Evolutionary conservation across 1,140 invertebrate species (phyloP).

Genomic region (Branchinecta lindahli): DNA sequence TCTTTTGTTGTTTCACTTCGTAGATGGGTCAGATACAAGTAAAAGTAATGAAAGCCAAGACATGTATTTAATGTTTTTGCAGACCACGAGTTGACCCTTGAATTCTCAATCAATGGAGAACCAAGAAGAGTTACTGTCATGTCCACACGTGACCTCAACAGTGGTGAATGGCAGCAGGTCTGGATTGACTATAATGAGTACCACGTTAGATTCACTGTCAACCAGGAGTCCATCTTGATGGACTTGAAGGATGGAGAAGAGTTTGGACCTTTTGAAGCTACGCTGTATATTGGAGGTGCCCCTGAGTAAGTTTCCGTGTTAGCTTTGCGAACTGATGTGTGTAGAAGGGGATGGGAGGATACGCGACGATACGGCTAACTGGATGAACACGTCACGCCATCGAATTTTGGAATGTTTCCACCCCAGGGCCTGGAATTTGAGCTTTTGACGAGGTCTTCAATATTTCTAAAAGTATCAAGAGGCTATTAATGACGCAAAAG

Average conservation of each 20-base stretch:
- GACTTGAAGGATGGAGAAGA: conserved; percentile 66
- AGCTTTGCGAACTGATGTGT: conserved; percentile 14
- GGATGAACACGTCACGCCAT: too few relatives aligned
- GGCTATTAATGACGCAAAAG: too few relatives aligned
- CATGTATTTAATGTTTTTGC: conserved; percentile 24
- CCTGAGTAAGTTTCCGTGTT: conserved; percentile 47
- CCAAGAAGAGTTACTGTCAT: conserved; percentile 60
- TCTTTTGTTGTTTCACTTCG: too few relatives aligned
- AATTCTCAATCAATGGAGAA: conserved; percentile 68
- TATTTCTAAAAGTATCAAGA: too few relatives aligned
- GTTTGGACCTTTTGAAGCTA: conserved; percentile 78
- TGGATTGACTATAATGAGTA: conserved; percentile 81
- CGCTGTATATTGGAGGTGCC: conserved; percentile 79
- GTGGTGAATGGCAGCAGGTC: conserved; percentile 86
- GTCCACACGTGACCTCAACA: conserved; percentile 61
- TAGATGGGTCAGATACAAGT: too few relatives aligned
- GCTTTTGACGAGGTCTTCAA: too few relatives aligned
- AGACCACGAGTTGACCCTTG: conserved; percentile 72
- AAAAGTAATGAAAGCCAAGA: too few relatives aligned
- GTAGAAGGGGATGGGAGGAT: too few relatives aligned
- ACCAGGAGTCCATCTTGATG: conserved; percentile 70
- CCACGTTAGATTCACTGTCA: conserved; percentile 84
- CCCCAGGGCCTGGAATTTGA: too few relatives aligned
- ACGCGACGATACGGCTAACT: too few relatives aligned
- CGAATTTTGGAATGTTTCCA: too few relatives aligned